Base-by-base conservation (phyloP, 2,888 invertebrate species). In the Shargacucullia verbasci region DNA sequence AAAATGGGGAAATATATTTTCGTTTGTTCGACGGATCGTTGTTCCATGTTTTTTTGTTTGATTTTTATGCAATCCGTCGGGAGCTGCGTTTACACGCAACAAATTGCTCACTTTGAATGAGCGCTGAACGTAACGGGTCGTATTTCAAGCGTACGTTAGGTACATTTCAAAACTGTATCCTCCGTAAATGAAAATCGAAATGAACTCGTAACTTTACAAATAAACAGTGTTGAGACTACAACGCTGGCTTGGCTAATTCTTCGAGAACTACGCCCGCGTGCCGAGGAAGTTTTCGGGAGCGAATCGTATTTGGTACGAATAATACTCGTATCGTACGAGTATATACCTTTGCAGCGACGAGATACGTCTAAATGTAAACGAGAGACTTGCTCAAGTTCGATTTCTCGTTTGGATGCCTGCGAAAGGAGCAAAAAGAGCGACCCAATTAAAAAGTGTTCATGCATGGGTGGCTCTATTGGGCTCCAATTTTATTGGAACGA, bases 371-470 rank as follows among this genome's bases (percentile, higher is more conserved):
- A 66, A 70, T 69, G 64, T 73, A 76, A 75, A 69, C 61, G 65
- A 71, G 73, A 63, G 67, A 85, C 83, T 85, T 79, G 75, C 80
- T 85, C 81, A 87, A 91, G 88, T 88, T 87, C 86, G 81, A 88
- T 90, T 89, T 86, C 83, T 83, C 90, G 84, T 88, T 87, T 84
- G 85, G 84, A 77, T 84, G 85, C 77, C 82, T 83, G 82, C 80
- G 79, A 89, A 89, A 88, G 84, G 82, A 90, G 80, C 86, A 91
- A 89, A 91, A 90, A 88, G 83, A 84, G 83, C 76, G 84, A 88
- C 86, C 90, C 93, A 93, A 93, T 93, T 94, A 92, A 93, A 92
- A 92, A 91, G 87, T 92, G 88, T 92, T 92, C 91, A 91, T 88
- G 92, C 93, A 92, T 91, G 90, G 90, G 77, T 84, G 83, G 84